Conservation (phyloP, 2,888 invertebrate genomes). For the Eumerus sabulonum region DNA sequence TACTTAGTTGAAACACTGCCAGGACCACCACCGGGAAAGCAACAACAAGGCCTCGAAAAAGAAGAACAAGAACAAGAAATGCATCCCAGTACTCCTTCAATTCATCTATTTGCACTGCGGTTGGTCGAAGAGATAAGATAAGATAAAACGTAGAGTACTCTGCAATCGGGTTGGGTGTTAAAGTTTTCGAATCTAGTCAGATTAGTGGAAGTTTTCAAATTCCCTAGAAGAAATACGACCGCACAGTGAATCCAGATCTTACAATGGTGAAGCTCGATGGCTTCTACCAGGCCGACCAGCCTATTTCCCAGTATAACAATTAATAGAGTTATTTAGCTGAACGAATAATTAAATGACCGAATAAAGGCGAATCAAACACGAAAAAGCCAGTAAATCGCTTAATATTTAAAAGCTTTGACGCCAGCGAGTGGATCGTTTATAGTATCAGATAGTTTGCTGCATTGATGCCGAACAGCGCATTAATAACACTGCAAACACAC, state of each 20-base stretch:
- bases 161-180: too few species aligned
- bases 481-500: constrained; percentile 43
- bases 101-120: not conserved
- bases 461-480: constrained; percentile 51
- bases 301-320: too few species aligned
- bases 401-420: not conserved
- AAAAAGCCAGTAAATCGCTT: too few species aligned
- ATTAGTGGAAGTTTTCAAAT: not conserved
- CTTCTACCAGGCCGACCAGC: too few species aligned
- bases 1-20: constrained; percentile 61
- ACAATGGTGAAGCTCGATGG: too few species aligned
- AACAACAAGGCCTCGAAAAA: constrained; percentile 16
- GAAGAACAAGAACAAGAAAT: not conserved
- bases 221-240: not conserved
- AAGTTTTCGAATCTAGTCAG: too few species aligned
- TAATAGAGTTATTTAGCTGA: not conserved
- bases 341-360: constrained; percentile 6
- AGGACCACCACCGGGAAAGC: constrained; percentile 18
- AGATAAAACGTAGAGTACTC: not conserved
- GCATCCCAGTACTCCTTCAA: not conserved
- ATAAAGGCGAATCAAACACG: constrained; percentile 1
- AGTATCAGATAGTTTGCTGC: constrained; percentile 53
- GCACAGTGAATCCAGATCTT: not conserved
- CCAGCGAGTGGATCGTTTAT: constrained; percentile 46
- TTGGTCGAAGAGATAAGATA: not conserved